Evolutionary conservation across 1,140 invertebrate genomes (phyloP).

Genomic region (Atta cephalotes): DNA sequence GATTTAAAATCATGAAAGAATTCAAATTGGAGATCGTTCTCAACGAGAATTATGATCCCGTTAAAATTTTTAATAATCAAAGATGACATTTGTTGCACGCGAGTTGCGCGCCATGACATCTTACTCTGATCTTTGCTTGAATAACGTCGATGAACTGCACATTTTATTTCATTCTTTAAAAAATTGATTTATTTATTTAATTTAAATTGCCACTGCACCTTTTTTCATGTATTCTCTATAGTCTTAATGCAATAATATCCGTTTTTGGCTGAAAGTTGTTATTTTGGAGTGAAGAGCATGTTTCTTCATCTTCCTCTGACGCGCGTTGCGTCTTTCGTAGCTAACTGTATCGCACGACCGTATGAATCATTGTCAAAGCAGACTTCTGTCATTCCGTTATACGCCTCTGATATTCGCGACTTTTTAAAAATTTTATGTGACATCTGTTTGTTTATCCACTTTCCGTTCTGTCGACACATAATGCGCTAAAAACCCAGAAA

Average conservation of each 20-base stretch:
- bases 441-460: slow-evolving; percentile 54
- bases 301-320: slow-evolving; percentile 34
- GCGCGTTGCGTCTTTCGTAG: slow-evolving; percentile 3
- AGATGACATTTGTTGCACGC: not conserved
- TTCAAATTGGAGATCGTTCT: not conserved
- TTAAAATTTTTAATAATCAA: not conserved
- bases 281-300: not conserved
- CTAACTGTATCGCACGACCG: slow-evolving; percentile 62
- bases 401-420: slow-evolving; percentile 27
- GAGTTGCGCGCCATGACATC: not conserved
- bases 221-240: not conserved
- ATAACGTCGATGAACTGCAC: not conserved
- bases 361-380: slow-evolving; percentile 68
- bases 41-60: not conserved
- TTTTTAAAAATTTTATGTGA: slow-evolving; percentile 47
- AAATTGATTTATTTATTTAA: not conserved
- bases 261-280: slow-evolving; percentile 18
- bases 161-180: not conserved
- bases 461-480: not conserved
- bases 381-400: slow-evolving; percentile 59
- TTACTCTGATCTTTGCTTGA: not conserved
- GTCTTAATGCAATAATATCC: not conserved
- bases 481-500: slow-evolving; percentile 3
- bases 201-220: not conserved
- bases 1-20: slow-evolving; percentile 22